These are phyloP conservation scores for Onychomys torridus DNA, from an alignment of 2,797 vertebrate genomes.

Conservation along the genomic window DNA sequence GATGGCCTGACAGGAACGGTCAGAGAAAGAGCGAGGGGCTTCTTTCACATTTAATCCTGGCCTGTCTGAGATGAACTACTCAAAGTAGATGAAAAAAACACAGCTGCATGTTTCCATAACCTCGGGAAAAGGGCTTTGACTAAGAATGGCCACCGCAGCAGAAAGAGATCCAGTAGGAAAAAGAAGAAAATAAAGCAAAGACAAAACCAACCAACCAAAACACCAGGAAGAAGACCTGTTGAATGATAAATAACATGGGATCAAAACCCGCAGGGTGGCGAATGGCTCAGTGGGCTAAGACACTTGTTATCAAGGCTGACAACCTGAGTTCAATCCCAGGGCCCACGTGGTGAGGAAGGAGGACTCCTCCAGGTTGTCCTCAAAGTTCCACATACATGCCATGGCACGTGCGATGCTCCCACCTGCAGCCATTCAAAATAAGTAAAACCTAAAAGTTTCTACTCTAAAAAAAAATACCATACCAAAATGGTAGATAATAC, in stretches of 20 bases:
- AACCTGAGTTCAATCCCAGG: background rate
- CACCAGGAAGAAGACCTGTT: background rate
- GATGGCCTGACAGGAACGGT: background rate
- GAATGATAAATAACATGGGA: background rate
- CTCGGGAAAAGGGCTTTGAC: background rate
- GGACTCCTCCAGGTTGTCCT: no score
- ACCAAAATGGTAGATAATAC: conserved; percentile 3
- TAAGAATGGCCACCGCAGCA: background rate
- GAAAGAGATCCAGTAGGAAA: background rate
- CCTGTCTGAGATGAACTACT: conserved; percentile 12
- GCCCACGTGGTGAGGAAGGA: background rate
- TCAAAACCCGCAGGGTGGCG: background rate
- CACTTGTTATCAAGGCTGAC: background rate
- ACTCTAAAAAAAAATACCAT: background rate
- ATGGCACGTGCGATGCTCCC: background rate
- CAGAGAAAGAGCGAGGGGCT: background rate
- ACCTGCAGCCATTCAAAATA: background rate
- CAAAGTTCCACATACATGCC: background rate
- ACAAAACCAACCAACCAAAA: background rate
- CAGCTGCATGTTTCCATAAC: background rate
- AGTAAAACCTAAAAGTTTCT: background rate
- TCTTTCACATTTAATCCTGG: background rate
- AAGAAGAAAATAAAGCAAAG: background rate
- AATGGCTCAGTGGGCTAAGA: no score
- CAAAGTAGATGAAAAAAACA: conserved; percentile 41